Percentiles rank a stretch among this genome's conserved stretches.
Conservation (phyloP, 2,888 invertebrate genomes). For the Electrophaes corylata region DNA sequence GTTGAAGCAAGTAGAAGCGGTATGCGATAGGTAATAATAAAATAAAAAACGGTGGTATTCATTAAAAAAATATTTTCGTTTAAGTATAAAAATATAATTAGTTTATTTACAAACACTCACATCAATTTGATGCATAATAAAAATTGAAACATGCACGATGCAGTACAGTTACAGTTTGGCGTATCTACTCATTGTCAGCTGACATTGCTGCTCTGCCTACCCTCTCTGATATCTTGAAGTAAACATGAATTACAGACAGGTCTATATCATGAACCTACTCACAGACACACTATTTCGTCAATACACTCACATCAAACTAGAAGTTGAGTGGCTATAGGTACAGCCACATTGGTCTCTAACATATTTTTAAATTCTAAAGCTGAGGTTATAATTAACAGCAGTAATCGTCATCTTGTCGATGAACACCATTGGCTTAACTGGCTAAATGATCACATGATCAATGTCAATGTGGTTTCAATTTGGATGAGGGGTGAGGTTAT, state of each 20-base stretch:
- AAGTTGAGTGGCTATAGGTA: not conserved
- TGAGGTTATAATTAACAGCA: too few relatives aligned
- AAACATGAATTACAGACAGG: constrained; percentile 1
- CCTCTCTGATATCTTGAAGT: constrained; percentile 25
- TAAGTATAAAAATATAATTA: constrained; percentile 73
- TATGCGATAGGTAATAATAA: too few relatives aligned
- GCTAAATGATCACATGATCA: constrained; percentile 1
- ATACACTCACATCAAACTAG: not conserved
- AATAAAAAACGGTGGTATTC: constrained; percentile 39
- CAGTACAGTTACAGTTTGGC: constrained; percentile 60
- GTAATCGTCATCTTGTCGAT: not conserved
- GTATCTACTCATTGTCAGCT: constrained; percentile 47
- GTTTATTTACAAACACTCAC: constrained; percentile 79
- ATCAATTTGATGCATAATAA: constrained; percentile 81
- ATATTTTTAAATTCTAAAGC: too few relatives aligned
- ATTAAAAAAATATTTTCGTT: constrained; percentile 63
- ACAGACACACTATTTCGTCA: not conserved
- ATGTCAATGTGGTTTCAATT: constrained; percentile 1
- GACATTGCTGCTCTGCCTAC: constrained; percentile 41
- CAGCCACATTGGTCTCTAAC: too few relatives aligned
- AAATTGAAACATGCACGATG: constrained; percentile 48
- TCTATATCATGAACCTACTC: constrained; percentile 5
- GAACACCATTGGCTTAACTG: not conserved
- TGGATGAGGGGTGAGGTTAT: constrained; percentile 46
- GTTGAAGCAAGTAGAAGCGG: too few relatives aligned